phyloP scores from a whole-genome alignment of 2,888 invertebrate species.

The Apeira syringaria region DNA sequence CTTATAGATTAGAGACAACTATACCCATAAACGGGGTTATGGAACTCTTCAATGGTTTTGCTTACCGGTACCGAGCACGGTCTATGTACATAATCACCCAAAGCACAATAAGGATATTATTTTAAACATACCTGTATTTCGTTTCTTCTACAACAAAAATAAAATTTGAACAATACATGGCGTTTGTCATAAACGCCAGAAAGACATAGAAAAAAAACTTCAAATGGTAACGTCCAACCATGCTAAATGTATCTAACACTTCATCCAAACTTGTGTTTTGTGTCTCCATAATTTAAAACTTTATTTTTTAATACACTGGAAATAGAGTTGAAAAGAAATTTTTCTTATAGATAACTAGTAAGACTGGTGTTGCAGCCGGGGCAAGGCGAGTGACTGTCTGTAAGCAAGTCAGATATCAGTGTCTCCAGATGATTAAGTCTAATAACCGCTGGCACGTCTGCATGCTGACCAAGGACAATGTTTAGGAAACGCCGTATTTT shows the following conservation, averaged over 20 bases:
- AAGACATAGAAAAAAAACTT: slow-evolving; percentile 78
- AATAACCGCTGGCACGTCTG: slow-evolving; percentile 7
- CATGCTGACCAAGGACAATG: background rate
- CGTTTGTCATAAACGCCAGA: slow-evolving; percentile 83
- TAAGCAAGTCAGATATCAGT: too few species aligned
- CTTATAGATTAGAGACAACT: too few species aligned
- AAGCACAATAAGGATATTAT: too few species aligned
- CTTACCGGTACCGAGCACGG: too few species aligned
- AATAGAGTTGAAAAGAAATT: too few species aligned
- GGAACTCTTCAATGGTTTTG: too few species aligned
- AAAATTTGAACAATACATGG: slow-evolving; percentile 84
- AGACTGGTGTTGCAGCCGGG: background rate
- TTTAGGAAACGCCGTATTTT: too few species aligned
- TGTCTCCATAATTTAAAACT: slow-evolving; percentile 21
- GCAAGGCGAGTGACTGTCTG: background rate
- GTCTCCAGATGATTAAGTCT: slow-evolving; percentile 3
- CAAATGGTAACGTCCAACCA: slow-evolving; percentile 83
- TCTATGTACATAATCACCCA: too few species aligned
- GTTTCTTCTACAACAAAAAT: slow-evolving; percentile 86
- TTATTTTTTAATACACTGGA: too few species aligned
- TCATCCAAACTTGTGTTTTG: slow-evolving; percentile 54
- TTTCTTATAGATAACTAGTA: too few species aligned
- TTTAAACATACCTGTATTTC: slow-evolving; percentile 56
- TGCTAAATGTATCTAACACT: slow-evolving; percentile 68
- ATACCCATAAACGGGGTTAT: too few species aligned